phyloP scores from a whole-genome alignment of 2,888 invertebrate genomes.

The Agonum fuliginosum region DNA sequence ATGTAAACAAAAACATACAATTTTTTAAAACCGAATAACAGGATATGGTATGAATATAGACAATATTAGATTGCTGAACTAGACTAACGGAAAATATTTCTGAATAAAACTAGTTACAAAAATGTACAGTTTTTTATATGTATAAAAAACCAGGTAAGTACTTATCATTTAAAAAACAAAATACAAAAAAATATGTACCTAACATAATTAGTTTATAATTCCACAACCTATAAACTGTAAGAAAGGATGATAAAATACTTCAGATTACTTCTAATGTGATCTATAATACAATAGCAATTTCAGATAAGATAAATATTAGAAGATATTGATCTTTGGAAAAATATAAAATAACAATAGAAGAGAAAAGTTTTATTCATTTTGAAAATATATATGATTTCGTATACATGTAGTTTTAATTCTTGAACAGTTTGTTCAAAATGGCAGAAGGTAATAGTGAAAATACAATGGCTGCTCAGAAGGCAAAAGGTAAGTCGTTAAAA shows the following conservation, averaged over 20 bases:
- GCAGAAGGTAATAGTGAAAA: slow-evolving; percentile 1
- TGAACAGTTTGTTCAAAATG: not conserved
- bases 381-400: not conserved
- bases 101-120: too few species aligned
- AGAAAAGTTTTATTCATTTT: not conserved
- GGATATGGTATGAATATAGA: too few species aligned
- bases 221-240: too few species aligned
- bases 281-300: not conserved
- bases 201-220: too few species aligned
- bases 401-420: not conserved
- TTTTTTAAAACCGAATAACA: too few species aligned
- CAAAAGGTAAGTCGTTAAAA: slow-evolving; percentile 5
- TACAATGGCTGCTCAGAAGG: not conserved
- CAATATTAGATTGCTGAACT: too few species aligned
- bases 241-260: slow-evolving; percentile 1
- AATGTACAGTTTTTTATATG: too few species aligned
- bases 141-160: too few species aligned
- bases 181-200: too few species aligned
- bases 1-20: too few species aligned
- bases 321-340: slow-evolving; percentile 7
- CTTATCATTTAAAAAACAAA: too few species aligned
- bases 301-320: slow-evolving; percentile 16
- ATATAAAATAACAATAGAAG: not conserved
- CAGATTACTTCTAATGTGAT: not conserved
- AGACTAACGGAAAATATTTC: too few species aligned